A percentile compares a stretch with the other conserved stretches of the same genome.
Conservation (phyloP, 2,113 vertebrate genomes). For the Ahaetulla prasina region DNA sequence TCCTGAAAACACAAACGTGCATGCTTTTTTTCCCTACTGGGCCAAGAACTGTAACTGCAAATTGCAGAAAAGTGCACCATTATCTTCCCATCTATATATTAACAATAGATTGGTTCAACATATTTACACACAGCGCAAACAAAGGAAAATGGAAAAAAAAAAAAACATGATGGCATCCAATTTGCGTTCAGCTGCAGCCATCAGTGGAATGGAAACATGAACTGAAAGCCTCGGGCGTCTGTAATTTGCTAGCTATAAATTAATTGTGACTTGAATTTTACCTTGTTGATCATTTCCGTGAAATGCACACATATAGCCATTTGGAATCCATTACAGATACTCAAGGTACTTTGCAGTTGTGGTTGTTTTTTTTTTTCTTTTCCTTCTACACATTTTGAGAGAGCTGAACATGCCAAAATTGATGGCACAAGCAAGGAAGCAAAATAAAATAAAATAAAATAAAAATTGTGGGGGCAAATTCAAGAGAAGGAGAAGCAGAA, state of each 20-base stretch:
- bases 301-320: not conserved
- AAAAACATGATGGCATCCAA: not conserved
- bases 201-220: not conserved
- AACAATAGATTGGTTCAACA: not conserved
- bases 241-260: not conserved
- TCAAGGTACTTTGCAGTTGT: not conserved
- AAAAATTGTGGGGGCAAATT: not conserved
- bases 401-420: slow-evolving; percentile 9
- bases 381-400: not conserved
- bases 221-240: not conserved
- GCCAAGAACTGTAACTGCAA: not conserved
- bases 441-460: not conserved
- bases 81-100: not conserved
- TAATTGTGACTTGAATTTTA: not conserved
- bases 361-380: not conserved
- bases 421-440: not conserved
- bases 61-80: not conserved
- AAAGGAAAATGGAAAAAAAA: not conserved
- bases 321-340: not conserved
- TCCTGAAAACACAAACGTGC: not conserved
- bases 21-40: not conserved
- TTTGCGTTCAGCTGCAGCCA: not conserved
- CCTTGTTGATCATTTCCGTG: not conserved
- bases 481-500: not conserved
- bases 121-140: not conserved